These are phyloP conservation scores for Acanthurus tractus DNA, from an alignment of 2,797 vertebrate species.

Conservation along the genomic window DNA sequence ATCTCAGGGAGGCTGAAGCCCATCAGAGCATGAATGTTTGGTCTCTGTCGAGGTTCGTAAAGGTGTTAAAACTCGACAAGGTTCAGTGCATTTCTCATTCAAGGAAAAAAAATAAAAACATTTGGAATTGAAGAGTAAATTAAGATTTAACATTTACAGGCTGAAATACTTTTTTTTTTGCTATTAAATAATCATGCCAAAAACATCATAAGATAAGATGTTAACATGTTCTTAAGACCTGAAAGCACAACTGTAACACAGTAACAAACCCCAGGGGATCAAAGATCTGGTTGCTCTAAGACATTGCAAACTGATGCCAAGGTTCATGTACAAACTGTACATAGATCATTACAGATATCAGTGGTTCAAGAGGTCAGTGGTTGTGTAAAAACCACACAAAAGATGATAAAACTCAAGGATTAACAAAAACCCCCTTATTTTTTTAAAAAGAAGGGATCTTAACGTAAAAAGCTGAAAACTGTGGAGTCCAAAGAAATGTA, in stretches of 20 bases:
- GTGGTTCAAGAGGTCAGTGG: constrained; percentile 1
- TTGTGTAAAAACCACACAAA: neutral
- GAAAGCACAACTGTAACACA: neutral
- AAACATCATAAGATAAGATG: neutral
- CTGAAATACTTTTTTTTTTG: neutral
- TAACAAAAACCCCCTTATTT: too few species aligned
- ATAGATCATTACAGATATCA: constrained; percentile 2
- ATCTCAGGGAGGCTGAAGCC: constrained; percentile 57
- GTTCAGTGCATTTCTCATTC: constrained; percentile 48
- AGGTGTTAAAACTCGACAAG: constrained; percentile 55
- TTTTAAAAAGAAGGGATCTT: neutral
- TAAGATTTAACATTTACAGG: neutral
- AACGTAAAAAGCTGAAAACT: neutral
- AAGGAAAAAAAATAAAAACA: constrained; percentile 6
- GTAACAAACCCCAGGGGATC: neutral
- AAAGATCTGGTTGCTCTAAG: too few species aligned
- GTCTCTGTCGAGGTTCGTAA: constrained; percentile 34
- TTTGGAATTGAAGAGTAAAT: neutral
- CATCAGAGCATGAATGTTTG: constrained; percentile 64
- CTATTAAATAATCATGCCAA: neutral
- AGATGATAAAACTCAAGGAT: neutral
- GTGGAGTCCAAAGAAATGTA: too few species aligned
- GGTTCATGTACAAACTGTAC: neutral
- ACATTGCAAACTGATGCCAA: neutral
- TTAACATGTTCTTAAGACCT: constrained; percentile 34